phyloP scores from a whole-genome alignment of 2,113 vertebrate genomes.

The Hemichromis elongatus region DNA sequence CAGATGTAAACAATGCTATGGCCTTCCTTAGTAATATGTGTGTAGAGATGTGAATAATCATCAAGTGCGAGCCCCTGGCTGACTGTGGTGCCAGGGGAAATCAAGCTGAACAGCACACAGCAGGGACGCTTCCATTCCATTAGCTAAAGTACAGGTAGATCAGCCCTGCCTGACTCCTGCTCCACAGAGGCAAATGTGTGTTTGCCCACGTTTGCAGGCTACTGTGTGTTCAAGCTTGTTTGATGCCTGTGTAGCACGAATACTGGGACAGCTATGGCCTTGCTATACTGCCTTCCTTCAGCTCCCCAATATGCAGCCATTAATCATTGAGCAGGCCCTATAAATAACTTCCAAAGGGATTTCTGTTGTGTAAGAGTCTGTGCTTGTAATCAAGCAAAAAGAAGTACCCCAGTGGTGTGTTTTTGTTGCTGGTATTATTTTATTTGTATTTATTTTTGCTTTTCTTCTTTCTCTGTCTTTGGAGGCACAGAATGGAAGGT shows the following conservation, averaged over 20 bases:
- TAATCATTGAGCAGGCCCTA: conserved; percentile 37
- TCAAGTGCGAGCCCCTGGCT: background rate
- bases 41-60: conserved; percentile 11
- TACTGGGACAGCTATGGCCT: conserved; percentile 5
- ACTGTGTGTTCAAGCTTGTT: background rate
- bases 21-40: background rate
- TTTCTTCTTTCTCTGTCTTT: background rate
- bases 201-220: background rate
- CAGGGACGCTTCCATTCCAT: conserved; percentile 42
- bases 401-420: background rate
- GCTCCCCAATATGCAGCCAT: conserved; percentile 30
- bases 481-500: conserved; percentile 11
- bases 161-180: conserved; percentile 1
- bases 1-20: background rate
- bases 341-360: conserved; percentile 19
- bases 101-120: conserved; percentile 34
- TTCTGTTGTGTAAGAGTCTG: background rate
- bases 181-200: background rate
- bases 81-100: conserved; percentile 8
- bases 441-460: background rate
- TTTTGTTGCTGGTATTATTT: background rate
- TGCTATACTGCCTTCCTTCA: conserved; percentile 1
- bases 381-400: conserved; percentile 25
- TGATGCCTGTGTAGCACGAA: background rate
- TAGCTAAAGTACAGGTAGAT: conserved; percentile 51